Base-by-base conservation (phyloP, 64 coral and sea anemone genomes). In the Actinia equina region DNA sequence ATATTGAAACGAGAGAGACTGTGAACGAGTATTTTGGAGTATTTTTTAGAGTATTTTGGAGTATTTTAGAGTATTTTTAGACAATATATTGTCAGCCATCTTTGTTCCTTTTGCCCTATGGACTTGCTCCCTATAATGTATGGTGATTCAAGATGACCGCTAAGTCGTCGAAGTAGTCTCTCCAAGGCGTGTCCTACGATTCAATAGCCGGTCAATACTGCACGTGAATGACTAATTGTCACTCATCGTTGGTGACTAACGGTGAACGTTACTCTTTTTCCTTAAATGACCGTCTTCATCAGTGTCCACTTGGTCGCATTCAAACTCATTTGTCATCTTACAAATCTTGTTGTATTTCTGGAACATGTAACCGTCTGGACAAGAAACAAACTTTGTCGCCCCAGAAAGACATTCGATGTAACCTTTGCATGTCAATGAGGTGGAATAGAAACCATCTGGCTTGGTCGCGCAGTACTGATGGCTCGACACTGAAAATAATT, bases 391-490 rank as follows among this genome's bases (percentile, higher is more conserved):
- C 43, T 79, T 92, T 22, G 90, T 87, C 44, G 49, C 60, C 6
- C 85, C 90, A 83, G 83, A 26, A 1, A 85, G 86, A 61, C 90
- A 92, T 7, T 79, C 60, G 16, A 92, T 87, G 78, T 87, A 92
- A 15, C 76, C 85, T 43, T 71, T 52, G 13, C 84, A 87, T 37
- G 90, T 55, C 8, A 59, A 22, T 20, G 84, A 76, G 77, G 85
- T 55, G 11, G 86, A 77, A 77, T 92, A 92, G 51, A 70, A 58
- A 23, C 90, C 90, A 80, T 92, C 52, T 22, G 77, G 18, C 65
- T 87, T 92, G 51, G 53, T 44, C 52, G 84, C 84, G 27, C 90
- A 92, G 71, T 82, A 87, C 60, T 80, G 86, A 45, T 77, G 53
- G 30, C 54, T 44, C 27, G 77, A 55, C n/a, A 87, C 90, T 92